Percentiles rank a stretch among this genome's conserved stretches.
Conservation (phyloP, 2,113 vertebrate species). For the Ptychochromis oligacanthus region DNA sequence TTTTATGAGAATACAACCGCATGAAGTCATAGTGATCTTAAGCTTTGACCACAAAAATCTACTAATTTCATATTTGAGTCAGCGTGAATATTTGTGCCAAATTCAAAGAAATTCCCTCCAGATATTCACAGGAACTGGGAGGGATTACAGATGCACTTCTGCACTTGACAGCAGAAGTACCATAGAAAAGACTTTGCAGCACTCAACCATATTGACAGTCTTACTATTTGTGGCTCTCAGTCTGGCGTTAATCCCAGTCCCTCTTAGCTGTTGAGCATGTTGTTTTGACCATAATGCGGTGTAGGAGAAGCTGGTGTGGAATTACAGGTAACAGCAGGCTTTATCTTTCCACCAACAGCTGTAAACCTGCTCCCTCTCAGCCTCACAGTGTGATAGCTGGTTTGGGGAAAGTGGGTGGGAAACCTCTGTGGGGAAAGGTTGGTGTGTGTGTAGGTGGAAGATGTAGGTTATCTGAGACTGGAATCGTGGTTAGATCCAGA, state of each 20-base stretch:
- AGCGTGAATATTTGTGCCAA: neutral
- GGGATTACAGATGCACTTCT: neutral
- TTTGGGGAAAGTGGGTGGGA: conserved; percentile 50
- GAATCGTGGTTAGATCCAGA: conserved; percentile 38
- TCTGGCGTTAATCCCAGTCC: neutral
- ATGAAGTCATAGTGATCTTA: neutral
- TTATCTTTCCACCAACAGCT: conserved; percentile 48
- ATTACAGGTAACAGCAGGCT: conserved; percentile 47
- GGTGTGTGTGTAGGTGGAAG: conserved; percentile 29
- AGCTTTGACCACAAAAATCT: neutral
- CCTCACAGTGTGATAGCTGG: conserved; percentile 17
- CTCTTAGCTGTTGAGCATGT: neutral
- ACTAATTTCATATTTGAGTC: neutral
- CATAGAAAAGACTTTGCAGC: neutral
- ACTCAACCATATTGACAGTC: neutral
- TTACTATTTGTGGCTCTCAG: neutral
- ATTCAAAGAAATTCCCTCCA: neutral
- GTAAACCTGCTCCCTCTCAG: conserved; percentile 37
- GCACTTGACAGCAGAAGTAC: neutral
- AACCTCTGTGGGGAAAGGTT: conserved; percentile 21
- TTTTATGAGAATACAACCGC: neutral
- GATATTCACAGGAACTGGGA: neutral
- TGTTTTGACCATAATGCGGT: neutral
- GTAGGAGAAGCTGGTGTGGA: conserved; percentile 31
- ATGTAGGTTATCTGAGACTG: conserved; percentile 25